These are phyloP conservation scores for Lichenostomus cassidix DNA, from an alignment of 2,113 vertebrate species.

Conservation along the genomic window DNA sequence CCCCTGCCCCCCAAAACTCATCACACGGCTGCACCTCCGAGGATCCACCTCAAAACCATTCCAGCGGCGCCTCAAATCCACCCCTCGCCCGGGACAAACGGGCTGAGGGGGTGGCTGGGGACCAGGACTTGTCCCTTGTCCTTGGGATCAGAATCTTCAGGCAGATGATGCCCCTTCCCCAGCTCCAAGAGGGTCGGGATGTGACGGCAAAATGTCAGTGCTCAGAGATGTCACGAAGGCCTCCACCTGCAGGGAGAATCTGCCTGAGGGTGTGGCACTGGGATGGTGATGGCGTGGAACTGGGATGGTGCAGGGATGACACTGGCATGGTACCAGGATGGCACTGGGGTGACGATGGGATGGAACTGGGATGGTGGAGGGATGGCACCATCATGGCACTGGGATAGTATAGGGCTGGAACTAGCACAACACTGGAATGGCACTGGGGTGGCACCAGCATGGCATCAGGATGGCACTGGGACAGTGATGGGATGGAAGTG, in stretches of 20 bases:
- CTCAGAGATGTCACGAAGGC: background rate
- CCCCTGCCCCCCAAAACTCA: background rate
- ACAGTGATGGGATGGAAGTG: no score
- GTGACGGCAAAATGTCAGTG: fast-evolving
- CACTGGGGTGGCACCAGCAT: background rate
- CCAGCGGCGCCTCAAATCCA: fast-evolving
- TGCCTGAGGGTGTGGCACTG: no score
- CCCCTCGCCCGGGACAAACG: fast-evolving
- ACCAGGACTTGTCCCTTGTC: background rate
- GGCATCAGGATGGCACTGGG: no score
- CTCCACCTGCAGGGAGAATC: constrained; percentile 22
- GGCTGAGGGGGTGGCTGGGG: background rate
- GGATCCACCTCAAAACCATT: background rate
- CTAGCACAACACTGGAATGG: no score
- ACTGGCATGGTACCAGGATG: background rate
- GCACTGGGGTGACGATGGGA: background rate
- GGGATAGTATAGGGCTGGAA: no score
- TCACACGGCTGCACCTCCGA: fast-evolving
- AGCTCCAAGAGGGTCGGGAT: fast-evolving
- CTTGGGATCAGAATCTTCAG: fast-evolving
- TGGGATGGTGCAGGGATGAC: no score
- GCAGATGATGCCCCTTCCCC: fast-evolving
- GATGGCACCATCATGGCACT: background rate
- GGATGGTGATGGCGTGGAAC: no score
- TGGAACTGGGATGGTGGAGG: background rate